Percentiles rank a stretch among this genome's conserved stretches.
Conservation (phyloP, 2,888 invertebrate genomes). For the Diaperis boleti region DNA sequence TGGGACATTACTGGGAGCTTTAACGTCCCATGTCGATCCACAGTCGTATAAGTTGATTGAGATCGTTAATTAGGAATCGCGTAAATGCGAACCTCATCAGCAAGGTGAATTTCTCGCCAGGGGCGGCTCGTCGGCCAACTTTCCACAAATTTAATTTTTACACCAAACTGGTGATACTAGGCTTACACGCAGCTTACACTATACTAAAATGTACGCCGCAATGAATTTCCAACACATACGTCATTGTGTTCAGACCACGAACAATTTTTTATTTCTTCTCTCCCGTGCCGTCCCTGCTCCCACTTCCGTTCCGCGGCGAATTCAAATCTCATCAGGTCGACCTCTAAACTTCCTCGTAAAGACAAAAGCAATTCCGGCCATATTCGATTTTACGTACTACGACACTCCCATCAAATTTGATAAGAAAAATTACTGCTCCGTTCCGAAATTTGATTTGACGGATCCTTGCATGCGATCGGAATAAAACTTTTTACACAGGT, state of each 20-base stretch:
- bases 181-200: no score
- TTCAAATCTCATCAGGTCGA: conserved; percentile 9
- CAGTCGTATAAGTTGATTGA: conserved; percentile 47
- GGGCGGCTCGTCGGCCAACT: no score
- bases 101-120: no score
- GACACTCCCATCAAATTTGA: conserved; percentile 17
- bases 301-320: neutral
- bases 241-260: no score
- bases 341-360: conserved; percentile 8
- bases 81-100: no score
- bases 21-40: conserved; percentile 41
- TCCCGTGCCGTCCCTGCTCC: no score
- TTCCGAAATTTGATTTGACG: conserved; percentile 15
- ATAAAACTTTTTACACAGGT: conserved; percentile 8
- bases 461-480: conserved; percentile 13
- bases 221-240: no score
- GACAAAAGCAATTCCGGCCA: conserved; percentile 11
- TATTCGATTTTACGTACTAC: conserved; percentile 15
- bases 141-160: no score
- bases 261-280: no score
- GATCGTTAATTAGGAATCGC: conserved; percentile 42
- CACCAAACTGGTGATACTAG: no score
- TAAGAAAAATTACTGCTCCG: conserved; percentile 14
- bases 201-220: no score
- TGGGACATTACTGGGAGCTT: conserved; percentile 39